Evolutionary conservation across 2,113 vertebrate genomes (phyloP).

Genomic region (Pelecanoides urinatrix): DNA sequence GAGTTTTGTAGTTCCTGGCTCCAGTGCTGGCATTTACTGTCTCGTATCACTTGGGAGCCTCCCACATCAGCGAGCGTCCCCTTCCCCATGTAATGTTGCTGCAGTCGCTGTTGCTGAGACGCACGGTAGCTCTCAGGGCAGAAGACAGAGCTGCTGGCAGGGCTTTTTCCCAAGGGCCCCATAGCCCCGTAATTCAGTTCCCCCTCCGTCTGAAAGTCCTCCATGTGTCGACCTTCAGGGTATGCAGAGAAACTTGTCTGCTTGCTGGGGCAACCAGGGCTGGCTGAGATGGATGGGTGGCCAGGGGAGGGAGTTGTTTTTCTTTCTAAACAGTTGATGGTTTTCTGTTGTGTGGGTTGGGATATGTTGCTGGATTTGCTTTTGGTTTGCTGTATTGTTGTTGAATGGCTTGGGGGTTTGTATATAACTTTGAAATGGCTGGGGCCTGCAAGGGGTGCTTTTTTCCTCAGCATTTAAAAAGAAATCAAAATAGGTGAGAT

Average conservation of each 20-base stretch:
- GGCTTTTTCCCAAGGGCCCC: background rate
- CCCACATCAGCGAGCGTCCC: background rate
- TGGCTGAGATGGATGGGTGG: background rate
- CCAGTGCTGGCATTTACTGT: background rate
- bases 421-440: background rate
- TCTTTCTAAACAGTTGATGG: constrained; percentile 3
- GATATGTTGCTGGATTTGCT: constrained; percentile 25
- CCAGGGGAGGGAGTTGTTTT: constrained; percentile 1
- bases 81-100: background rate
- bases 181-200: background rate
- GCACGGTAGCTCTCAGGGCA: background rate
- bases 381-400: constrained; percentile 28
- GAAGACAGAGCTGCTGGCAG: background rate
- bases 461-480: background rate
- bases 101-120: background rate
- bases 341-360: constrained; percentile 44
- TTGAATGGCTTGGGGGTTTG: background rate
- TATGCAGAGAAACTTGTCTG: background rate
- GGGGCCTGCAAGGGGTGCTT: background rate
- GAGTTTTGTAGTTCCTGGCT: background rate
- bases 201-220: background rate
- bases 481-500: constrained; percentile 44
- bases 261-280: background rate
- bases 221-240: background rate
- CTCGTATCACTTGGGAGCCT: background rate